A percentile compares a stretch with the other conserved stretches of the same genome.
Conservation (phyloP, 2,797 vertebrate species). For the Diplodus puntazzo region DNA sequence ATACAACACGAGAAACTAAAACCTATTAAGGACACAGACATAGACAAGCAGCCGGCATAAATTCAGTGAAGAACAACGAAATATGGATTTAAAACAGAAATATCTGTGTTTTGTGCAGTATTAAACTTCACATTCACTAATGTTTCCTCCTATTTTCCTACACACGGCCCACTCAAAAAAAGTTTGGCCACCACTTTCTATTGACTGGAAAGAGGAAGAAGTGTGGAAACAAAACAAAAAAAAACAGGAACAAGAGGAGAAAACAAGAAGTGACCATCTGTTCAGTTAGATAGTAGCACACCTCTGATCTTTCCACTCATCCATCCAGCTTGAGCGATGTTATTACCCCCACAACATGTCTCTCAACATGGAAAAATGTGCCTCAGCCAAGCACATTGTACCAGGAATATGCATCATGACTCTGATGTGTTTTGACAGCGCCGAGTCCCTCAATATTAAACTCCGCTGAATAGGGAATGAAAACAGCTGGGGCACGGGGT, state of each 20-base stretch:
- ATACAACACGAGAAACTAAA: too few species aligned
- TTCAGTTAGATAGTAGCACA: conserved; percentile 33
- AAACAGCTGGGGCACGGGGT: conserved; percentile 70
- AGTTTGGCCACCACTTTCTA: background rate
- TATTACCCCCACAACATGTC: conserved; percentile 21
- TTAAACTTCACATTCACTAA: too few species aligned
- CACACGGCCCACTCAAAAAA: too few species aligned
- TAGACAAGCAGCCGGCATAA: too few species aligned
- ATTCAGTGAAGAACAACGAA: too few species aligned
- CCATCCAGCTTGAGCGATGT: conserved; percentile 30
- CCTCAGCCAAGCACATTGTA: conserved; percentile 33
- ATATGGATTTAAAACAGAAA: too few species aligned
- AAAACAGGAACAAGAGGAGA: conserved; percentile 1
- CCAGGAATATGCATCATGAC: conserved; percentile 35
- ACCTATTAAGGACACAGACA: too few species aligned
- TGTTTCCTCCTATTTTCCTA: too few species aligned
- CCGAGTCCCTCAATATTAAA: conserved; percentile 72
- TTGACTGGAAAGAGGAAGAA: conserved; percentile 1
- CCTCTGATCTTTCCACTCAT: conserved; percentile 33
- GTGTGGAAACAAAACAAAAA: background rate
- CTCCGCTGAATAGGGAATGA: conserved; percentile 64
- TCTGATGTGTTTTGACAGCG: conserved; percentile 75
- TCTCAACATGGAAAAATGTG: conserved; percentile 33
- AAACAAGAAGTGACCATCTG: conserved; percentile 28
- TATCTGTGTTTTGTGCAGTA: too few species aligned